Percentiles rank a stretch among this genome's conserved stretches.
Evolutionary conservation across 2,888 invertebrate species (phyloP).

Genomic region (Rugalucina vietnamica): DNA sequence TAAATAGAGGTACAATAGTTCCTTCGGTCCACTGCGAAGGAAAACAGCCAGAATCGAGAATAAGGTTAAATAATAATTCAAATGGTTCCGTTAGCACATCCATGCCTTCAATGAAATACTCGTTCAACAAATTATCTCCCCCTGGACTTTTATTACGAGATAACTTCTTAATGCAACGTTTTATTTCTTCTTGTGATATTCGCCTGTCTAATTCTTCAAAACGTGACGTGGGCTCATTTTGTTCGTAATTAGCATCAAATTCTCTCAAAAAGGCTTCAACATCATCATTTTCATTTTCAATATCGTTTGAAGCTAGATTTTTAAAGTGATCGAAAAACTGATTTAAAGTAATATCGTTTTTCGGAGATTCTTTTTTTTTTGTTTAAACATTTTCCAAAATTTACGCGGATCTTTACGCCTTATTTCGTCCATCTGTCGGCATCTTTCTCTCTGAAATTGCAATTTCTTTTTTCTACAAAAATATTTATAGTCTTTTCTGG

Average conservation of each 20-base stretch:
- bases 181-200: not conserved
- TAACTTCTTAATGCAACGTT: not conserved
- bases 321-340: not conserved
- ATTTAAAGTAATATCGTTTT: not conserved
- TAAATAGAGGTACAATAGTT: not conserved
- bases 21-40: conserved; percentile 9
- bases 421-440: conserved; percentile 7
- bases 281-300: not conserved
- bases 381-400: conserved; percentile 3
- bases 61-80: not conserved
- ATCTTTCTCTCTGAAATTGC: not conserved
- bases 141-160: not conserved
- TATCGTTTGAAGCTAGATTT: not conserved
- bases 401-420: conserved; percentile 20
- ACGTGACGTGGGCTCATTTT: not conserved
- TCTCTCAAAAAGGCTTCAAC: not conserved
- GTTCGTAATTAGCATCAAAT: not conserved
- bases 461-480: not conserved
- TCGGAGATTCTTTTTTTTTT: not conserved
- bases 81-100: not conserved
- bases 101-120: conserved; percentile 3
- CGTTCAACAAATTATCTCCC: not conserved
- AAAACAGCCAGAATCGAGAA: conserved; percentile 1
- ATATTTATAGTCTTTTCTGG: conserved; percentile 18
- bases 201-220: not conserved